Evolutionary conservation across 2,888 invertebrate genomes (phyloP), one percentile per base, ranked within the genome.

Genomic region (Acanthacorydalis orientalis): DNA sequence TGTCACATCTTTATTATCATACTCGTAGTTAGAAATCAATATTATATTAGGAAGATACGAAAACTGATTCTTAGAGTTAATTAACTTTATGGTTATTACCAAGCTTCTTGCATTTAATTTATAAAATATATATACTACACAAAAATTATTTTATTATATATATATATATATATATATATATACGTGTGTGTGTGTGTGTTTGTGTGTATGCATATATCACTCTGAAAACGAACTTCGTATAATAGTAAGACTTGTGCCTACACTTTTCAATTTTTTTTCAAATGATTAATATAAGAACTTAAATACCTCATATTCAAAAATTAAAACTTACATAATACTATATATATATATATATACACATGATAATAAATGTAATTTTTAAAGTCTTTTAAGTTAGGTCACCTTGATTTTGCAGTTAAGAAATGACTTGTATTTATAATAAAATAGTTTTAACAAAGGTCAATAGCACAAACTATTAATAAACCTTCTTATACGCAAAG

Each of bases 81-180:
- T 23, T 23, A 23, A 23, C 6, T 23, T 23, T 23, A 23, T 23
- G 23, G 23, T 23, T 23, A 23, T 23, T 23, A 37, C 37, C 4
- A 4, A 37, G 37, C 2, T 40, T 2, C 14, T 7, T 40, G 15
- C 41, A n/a, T 6, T 11, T 14, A 2, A 31, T 14, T n/a, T 16
- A 7, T 9, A 46, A 45, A n/a, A 45, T 34, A 2, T 34, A 34
- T 45, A 16, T 35, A 45, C 15, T 45, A 45, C 14, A 45, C 35
- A 23, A 7, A 3, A 37, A 34, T 37, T 40, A 37, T 8, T n/a
- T n/a, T n/a, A 23, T 8, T 34, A 35, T 6, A 3, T 23, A 31
- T 16, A 41, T 23, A 37, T 35, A 45, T 45, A 34, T 10, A 45
- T 38, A 45, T 44, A 34, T 45, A 14, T 9, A 45, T 14, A 45